A percentile compares a stretch with the other conserved stretches of the same genome.
phyloP scores from a whole-genome alignment of 1,140 invertebrate genomes.

The Drosophila sulfurigaster region DNA sequence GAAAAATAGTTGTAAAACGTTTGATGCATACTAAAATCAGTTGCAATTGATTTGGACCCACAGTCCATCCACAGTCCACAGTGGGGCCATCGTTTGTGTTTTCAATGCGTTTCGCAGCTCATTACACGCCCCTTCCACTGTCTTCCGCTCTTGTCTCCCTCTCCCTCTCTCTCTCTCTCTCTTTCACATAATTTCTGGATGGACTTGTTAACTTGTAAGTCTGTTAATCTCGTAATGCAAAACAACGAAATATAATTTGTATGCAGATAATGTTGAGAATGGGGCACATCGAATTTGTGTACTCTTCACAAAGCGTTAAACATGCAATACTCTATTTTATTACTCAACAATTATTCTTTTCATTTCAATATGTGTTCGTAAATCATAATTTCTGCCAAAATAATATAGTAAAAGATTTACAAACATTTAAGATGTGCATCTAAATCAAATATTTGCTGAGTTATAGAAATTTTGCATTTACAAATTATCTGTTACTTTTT shows the following conservation, averaged over 20 bases:
- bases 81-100: constrained; percentile 27
- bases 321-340: not conserved
- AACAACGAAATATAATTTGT: constrained; percentile 21
- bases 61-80: not conserved
- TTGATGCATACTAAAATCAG: constrained; percentile 78
- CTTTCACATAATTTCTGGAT: constrained; percentile 9
- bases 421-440: no score
- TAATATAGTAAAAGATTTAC: no score
- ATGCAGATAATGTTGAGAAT: not conserved
- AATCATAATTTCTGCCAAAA: no score
- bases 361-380: no score
- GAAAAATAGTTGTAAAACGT: constrained; percentile 83
- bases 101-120: constrained; percentile 69
- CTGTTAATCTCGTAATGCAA: constrained; percentile 35
- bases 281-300: not conserved
- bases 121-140: constrained; percentile 56
- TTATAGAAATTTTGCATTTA: no score
- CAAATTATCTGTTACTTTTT: no score
- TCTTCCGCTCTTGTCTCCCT: not conserved
- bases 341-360: no score
- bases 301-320: no score
- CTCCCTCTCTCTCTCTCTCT: not conserved
- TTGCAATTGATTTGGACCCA: constrained; percentile 72
- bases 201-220: constrained; percentile 51
- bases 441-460: no score